Base-by-base conservation (phyloP, 2,113 vertebrate genomes). In the Mobula hypostoma region DNA sequence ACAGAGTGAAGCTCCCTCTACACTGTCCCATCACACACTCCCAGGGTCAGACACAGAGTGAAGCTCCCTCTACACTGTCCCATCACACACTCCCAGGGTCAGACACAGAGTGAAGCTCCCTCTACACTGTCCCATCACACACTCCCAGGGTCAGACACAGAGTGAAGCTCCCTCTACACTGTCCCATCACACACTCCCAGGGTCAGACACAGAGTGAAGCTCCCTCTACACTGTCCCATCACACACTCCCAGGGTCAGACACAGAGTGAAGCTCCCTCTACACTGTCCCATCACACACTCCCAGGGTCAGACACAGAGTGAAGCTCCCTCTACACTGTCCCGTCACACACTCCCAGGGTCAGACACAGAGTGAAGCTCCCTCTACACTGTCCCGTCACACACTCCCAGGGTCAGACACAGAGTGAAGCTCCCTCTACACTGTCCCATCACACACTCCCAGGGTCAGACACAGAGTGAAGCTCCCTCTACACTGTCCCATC, bases 351-450 rank as follows among this genome's bases (percentile, higher is more conserved):
- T 83, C 80, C 80, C 11, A 36, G 48, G 85, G 85, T 88, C 61
- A 88, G 85, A 88, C 27, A 66, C 85, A 88, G 27, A 88, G 85
- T 88, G 61, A 88, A 61, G 11, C 58, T 66, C 63, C 63, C 63
- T 66, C 63, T 32, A 32, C 61, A 32, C 85, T 66, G 56, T 88
- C 24, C 85, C 56, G 58, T 56, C 48, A 83, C 48, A 27, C 80
- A 83, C 80, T 56, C 19, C 27, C 24, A 11, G 83, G 56, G 27
- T 40, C 24, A 5, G 12, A 63, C 8, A 40, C 48, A 48, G 48
- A 48, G 48, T 48, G 48, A 48, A 48, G 48, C 48, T 48, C 48
- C 48, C 48, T 48, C 48, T 48, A 48, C 48, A 48, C 48, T 48
- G 48, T 48, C 48, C 48, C 48, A 48, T 48, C 48, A 17, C 80